Percentiles rank a stretch among this genome's conserved stretches.
These are phyloP conservation scores for Myotis pilosus DNA, from an alignment of 2,797 vertebrate genomes.

Conservation along the genomic window DNA sequence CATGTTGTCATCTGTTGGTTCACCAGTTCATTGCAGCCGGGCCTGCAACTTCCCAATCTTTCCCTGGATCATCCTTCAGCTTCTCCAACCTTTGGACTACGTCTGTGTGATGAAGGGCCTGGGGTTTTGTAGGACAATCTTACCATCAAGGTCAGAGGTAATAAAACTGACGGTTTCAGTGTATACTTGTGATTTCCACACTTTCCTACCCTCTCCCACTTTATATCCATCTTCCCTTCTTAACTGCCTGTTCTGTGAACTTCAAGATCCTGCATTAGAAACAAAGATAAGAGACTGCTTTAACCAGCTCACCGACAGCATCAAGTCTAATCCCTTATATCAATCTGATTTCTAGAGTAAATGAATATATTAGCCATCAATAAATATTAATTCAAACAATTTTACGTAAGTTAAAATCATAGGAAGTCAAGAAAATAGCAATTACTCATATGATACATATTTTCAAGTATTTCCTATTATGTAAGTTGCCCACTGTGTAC, in stretches of 20 bases:
- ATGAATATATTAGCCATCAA: not conserved
- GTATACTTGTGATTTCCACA: not conserved
- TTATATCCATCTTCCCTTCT: not conserved
- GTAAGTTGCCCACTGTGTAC: not conserved
- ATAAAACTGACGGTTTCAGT: not conserved
- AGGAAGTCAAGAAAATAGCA: not conserved
- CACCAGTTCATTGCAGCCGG: not conserved
- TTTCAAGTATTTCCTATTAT: not conserved
- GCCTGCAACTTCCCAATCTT: not conserved
- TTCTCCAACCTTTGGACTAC: not conserved
- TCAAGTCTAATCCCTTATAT: not conserved
- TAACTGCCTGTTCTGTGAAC: not conserved
- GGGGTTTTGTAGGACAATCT: not conserved
- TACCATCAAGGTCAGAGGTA: not conserved
- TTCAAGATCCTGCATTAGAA: not conserved
- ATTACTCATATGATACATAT: not conserved
- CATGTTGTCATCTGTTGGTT: not conserved
- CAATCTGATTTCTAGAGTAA: not conserved
- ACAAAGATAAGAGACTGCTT: not conserved
- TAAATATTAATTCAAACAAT: not conserved
- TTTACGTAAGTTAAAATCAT: not conserved
- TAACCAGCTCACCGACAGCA: not conserved
- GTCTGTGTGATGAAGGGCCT: not conserved
- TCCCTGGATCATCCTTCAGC: not conserved
- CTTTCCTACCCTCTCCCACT: not conserved